A percentile compares a stretch with the other conserved stretches of the same genome.
phyloP scores from a whole-genome alignment of 2,797 vertebrate genomes.

The Syngnathus acus region DNA sequence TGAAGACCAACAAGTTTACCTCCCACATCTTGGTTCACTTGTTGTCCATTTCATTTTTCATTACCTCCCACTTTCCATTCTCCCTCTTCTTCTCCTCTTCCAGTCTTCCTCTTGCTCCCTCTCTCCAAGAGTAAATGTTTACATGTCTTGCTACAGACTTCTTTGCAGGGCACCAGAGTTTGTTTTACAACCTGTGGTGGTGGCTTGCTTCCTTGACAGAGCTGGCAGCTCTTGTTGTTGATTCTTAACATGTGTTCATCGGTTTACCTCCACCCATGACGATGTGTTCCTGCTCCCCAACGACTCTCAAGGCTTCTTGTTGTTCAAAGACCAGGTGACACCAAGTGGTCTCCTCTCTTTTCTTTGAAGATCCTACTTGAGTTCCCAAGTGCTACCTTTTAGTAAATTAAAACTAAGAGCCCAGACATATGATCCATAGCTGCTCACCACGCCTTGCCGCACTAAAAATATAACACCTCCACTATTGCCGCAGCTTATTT shows the following conservation, averaged over 20 bases:
- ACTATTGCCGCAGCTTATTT: too few species aligned
- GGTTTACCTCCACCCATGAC: conserved; percentile 53
- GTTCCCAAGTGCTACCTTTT: background rate
- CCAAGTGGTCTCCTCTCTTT: conserved; percentile 13
- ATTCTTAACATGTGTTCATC: conserved; percentile 76
- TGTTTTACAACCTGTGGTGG: conserved; percentile 76
- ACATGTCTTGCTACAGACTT: conserved; percentile 65
- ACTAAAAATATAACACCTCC: too few species aligned
- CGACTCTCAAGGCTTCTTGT: conserved; percentile 36
- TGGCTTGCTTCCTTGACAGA: conserved; percentile 71
- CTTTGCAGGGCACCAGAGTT: conserved; percentile 69
- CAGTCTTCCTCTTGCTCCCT: conserved; percentile 22
- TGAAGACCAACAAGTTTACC: too few species aligned
- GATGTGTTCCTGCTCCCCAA: conserved; percentile 26
- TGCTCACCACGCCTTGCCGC: too few species aligned
- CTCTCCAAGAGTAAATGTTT: conserved; percentile 60
- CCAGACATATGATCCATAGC: too few species aligned
- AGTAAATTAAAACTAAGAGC: background rate
- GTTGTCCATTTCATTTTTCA: background rate
- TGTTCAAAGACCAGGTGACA: conserved; percentile 58
- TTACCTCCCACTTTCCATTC: conserved; percentile 25
- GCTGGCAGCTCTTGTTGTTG: conserved; percentile 69
- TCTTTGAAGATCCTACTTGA: too few species aligned
- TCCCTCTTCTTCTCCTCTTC: background rate
- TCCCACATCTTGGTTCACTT: too few species aligned